Conservation (phyloP, 2,888 invertebrate genomes). For the Morpho helenor region DNA sequence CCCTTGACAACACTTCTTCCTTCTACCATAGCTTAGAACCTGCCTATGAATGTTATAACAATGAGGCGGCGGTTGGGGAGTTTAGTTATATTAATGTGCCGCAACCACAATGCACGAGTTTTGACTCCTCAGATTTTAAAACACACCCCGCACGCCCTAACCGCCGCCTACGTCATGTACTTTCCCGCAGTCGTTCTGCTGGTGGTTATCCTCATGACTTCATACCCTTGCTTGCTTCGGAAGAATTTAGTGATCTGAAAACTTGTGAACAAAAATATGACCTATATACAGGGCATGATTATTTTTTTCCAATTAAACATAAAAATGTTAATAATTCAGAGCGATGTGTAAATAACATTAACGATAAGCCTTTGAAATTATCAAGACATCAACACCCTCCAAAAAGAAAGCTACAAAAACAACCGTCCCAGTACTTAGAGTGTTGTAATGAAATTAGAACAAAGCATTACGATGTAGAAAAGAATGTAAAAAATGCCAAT, state of each 20-base stretch:
- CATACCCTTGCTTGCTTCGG: constrained; percentile 44
- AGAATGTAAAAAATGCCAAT: too few relatives aligned
- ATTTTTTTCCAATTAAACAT: background rate
- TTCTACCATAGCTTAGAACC: constrained; percentile 62
- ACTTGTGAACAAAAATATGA: constrained; percentile 35
- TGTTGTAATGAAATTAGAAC: background rate
- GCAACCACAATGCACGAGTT: constrained; percentile 1
- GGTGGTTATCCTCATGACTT: constrained; percentile 45
- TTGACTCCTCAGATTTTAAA: constrained; percentile 6
- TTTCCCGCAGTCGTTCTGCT: constrained; percentile 58
- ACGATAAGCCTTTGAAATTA: constrained; percentile 9
- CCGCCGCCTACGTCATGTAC: constrained; percentile 44
- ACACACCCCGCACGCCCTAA: constrained; percentile 39
- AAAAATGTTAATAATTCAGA: background rate
- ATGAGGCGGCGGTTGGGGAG: constrained; percentile 15
- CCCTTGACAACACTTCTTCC: constrained; percentile 55
- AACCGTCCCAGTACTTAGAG: constrained; percentile 2
- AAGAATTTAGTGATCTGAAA: constrained; percentile 58
- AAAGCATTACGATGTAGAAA: background rate
- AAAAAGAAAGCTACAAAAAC: constrained; percentile 16
- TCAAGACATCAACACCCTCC: constrained; percentile 4
- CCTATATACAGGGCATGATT: background rate
- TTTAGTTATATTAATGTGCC: constrained; percentile 1
- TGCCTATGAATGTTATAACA: constrained; percentile 35
- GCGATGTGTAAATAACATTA: background rate